Evolutionary conservation across 2,113 vertebrate genomes (phyloP).

Genomic region (Tupaia tana): DNA sequence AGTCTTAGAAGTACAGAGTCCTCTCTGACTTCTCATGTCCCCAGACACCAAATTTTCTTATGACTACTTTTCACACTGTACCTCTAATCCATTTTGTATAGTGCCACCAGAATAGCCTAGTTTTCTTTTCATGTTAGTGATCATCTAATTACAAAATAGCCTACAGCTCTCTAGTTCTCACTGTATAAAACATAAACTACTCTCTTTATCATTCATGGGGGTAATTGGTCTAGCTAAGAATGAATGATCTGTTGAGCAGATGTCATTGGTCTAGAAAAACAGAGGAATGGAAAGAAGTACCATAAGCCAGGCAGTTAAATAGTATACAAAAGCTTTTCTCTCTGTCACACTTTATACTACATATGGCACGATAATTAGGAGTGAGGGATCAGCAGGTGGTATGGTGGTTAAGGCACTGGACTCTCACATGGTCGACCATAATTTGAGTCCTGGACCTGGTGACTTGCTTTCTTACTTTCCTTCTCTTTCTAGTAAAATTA

Average conservation of each 20-base stretch:
- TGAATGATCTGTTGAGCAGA: background rate
- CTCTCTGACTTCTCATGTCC: constrained; percentile 25
- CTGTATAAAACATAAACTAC: constrained; percentile 14
- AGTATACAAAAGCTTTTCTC: constrained; percentile 26
- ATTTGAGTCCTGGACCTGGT: too few relatives aligned
- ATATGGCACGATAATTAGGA: background rate
- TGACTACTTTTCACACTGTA: background rate
- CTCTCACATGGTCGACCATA: too few relatives aligned
- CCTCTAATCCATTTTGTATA: background rate
- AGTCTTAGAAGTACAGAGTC: background rate
- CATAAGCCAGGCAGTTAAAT: background rate
- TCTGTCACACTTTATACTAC: background rate
- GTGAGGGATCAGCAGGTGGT: too few relatives aligned
- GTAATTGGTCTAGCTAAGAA: background rate
- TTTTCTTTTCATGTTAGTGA: background rate
- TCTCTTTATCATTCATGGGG: background rate
- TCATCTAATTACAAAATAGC: background rate
- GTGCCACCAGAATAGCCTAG: background rate
- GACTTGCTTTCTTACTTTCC: too few relatives aligned
- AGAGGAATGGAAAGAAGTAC: background rate
- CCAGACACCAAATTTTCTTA: background rate
- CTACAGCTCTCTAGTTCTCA: background rate
- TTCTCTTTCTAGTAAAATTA: too few relatives aligned
- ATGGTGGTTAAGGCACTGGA: too few relatives aligned
- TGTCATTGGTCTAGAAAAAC: background rate